Conservation (phyloP, 2,888 invertebrate species). For the Dicycla oo region DNA sequence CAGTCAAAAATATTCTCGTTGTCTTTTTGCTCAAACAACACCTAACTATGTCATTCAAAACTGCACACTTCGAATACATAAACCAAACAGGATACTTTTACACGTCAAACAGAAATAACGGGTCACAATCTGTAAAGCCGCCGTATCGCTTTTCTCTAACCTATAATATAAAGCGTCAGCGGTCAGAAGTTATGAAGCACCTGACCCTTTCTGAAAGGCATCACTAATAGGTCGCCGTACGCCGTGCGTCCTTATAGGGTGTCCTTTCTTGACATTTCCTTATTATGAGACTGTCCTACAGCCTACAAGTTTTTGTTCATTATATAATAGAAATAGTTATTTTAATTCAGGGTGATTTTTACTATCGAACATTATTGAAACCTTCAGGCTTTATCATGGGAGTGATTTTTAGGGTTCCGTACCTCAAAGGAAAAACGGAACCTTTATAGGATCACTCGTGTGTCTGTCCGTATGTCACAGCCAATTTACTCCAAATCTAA, state of each 20-base stretch:
- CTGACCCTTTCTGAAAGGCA: constrained; percentile 59
- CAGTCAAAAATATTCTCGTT: background rate
- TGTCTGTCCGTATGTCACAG: too few relatives aligned
- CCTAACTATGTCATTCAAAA: background rate
- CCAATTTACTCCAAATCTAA: too few relatives aligned
- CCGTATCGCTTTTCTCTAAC: constrained; percentile 39
- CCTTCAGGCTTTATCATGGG: too few relatives aligned
- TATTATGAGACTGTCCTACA: constrained; percentile 29
- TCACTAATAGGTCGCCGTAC: constrained; percentile 41
- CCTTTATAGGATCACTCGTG: too few relatives aligned
- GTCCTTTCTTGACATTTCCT: constrained; percentile 28
- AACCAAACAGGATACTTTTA: background rate
- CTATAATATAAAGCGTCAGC: constrained; percentile 40
- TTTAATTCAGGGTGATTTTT: too few relatives aligned
- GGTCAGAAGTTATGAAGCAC: constrained; percentile 48
- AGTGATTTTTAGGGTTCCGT: too few relatives aligned
- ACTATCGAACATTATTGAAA: too few relatives aligned
- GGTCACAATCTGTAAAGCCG: constrained; percentile 16
- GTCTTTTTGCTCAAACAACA: background rate
- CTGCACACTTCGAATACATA: background rate
- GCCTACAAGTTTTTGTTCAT: constrained; percentile 10
- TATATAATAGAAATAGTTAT: background rate
- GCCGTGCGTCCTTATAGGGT: constrained; percentile 14
- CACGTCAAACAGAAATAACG: background rate
- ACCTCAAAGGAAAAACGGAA: too few relatives aligned